phyloP scores from a whole-genome alignment of 2,113 vertebrate species.

The Daubentonia madagascariensis region DNA sequence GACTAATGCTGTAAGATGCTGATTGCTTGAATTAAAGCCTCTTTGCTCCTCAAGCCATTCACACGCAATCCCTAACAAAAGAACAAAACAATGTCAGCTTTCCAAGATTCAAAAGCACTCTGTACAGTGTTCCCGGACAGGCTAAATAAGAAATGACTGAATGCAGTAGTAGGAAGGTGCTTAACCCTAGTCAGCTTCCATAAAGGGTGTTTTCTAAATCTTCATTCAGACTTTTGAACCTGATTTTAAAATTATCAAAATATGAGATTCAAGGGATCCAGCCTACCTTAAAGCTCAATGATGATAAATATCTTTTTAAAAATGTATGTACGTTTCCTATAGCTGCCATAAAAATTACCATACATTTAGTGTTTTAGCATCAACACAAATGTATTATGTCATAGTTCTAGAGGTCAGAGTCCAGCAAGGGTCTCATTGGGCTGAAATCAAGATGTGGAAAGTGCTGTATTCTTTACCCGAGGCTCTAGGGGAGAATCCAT shows the following conservation, averaged over 20 bases:
- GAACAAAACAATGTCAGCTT: constrained; percentile 22
- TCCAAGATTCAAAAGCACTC: not conserved
- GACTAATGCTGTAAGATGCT: constrained; percentile 60
- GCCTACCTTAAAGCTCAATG: not conserved
- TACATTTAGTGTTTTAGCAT: not conserved
- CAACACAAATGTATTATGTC: not conserved
- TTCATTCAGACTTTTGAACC: not conserved
- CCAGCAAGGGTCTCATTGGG: not conserved
- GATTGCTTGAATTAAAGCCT: constrained; percentile 63
- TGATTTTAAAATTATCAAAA: not conserved
- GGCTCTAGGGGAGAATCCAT: not conserved
- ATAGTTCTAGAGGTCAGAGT: not conserved
- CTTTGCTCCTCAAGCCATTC: constrained; percentile 33
- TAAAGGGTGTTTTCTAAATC: not conserved
- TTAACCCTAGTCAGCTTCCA: not conserved
- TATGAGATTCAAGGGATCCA: not conserved
- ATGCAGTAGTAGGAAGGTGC: not conserved
- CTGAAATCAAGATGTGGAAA: not conserved
- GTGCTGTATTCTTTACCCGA: not conserved
- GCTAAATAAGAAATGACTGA: not conserved
- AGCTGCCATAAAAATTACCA: not conserved
- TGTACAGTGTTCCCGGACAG: not conserved
- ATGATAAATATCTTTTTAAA: not conserved
- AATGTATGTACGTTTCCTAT: not conserved
- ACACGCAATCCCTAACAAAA: constrained; percentile 54